phyloP scores from a whole-genome alignment of 2,888 invertebrate genomes.

The Sympetrum striolatum region DNA sequence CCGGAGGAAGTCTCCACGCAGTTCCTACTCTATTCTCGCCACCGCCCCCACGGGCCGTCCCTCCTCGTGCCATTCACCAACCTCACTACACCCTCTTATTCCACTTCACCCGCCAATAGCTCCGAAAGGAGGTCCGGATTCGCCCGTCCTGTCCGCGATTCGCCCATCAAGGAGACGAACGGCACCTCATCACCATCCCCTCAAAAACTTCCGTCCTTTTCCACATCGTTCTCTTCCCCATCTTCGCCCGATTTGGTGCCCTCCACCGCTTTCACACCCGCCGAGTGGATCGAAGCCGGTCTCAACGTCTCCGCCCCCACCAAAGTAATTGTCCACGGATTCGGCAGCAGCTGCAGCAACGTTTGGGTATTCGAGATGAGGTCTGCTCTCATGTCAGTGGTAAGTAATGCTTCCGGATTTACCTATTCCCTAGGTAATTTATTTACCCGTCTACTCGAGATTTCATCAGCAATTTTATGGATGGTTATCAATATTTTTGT shows the following conservation, averaged over 20 bases:
- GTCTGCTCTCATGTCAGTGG: constrained; percentile 87
- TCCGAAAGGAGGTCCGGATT: neutral
- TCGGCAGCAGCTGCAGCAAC: constrained; percentile 88
- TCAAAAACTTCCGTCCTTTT: neutral
- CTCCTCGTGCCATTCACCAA: constrained; percentile 24
- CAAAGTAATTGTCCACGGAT: constrained; percentile 89
- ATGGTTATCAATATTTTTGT: no score
- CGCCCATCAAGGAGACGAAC: neutral
- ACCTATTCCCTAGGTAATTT: neutral
- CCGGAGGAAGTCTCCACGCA: constrained; percentile 88
- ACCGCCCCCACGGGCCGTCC: constrained; percentile 46
- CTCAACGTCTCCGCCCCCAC: constrained; percentile 45
- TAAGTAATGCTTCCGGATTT: constrained; percentile 61
- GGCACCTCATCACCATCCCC: neutral
- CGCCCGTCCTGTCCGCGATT: neutral
- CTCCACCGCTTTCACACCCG: neutral
- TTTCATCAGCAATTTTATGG: no score
- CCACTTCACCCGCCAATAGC: constrained; percentile 58
- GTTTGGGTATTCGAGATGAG: constrained; percentile 95
- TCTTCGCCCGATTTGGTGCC: neutral
- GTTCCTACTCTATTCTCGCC: constrained; percentile 77
- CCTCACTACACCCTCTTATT: constrained; percentile 11
- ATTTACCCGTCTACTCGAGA: no score
- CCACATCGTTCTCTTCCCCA: neutral
- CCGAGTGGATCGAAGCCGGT: neutral